These are phyloP conservation scores for Amblyteles armatorius DNA, from an alignment of 2,888 invertebrate genomes.

Conservation along the genomic window DNA sequence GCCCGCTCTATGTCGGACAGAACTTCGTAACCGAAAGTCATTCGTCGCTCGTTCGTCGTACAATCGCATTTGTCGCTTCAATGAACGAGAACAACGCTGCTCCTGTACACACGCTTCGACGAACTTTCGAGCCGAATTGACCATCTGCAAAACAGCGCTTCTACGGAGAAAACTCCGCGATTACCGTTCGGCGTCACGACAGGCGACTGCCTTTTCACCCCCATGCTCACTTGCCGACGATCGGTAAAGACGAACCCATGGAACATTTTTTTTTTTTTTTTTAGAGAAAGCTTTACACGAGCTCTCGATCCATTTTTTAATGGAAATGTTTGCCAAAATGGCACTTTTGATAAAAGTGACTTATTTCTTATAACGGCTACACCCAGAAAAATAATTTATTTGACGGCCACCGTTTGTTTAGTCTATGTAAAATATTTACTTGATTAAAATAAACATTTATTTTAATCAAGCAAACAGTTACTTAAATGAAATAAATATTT, in stretches of 20 bases:
- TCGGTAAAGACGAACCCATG: conserved; percentile 11
- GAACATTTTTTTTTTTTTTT: background rate
- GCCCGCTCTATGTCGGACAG: background rate
- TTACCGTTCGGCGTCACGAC: conserved; percentile 2
- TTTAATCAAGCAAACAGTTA: no score
- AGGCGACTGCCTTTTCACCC: conserved; percentile 7
- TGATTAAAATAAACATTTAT: no score
- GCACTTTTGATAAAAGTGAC: background rate
- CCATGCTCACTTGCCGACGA: conserved; percentile 1
- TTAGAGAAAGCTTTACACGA: no score
- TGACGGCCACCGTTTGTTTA: no score
- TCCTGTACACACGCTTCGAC: no score
- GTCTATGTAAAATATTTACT: no score
- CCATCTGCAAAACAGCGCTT: conserved; percentile 21
- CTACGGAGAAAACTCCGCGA: background rate
- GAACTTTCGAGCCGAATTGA: conserved; percentile 7
- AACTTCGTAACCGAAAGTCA: conserved; percentile 17
- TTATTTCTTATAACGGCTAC: background rate
- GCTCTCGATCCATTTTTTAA: background rate
- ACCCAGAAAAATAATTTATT: no score
- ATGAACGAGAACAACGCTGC: background rate
- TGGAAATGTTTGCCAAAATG: background rate
- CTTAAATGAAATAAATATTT: no score
- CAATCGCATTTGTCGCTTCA: background rate
- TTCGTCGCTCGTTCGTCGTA: background rate